Evolutionary conservation across 2,113 vertebrate genomes (phyloP).

Genomic region (Toxostoma redivivum): DNA sequence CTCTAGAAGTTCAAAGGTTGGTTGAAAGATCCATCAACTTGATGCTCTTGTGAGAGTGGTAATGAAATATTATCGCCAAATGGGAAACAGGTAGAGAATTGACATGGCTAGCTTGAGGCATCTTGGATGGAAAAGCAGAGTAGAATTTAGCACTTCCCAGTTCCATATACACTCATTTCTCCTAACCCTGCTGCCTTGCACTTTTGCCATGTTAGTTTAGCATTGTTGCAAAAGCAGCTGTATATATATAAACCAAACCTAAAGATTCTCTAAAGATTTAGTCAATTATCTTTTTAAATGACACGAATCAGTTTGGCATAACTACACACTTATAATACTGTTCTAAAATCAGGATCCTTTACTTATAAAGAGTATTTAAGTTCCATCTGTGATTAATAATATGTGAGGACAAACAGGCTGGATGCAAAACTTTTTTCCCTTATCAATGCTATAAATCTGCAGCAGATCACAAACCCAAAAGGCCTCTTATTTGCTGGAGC

Average conservation of each 20-base stretch:
- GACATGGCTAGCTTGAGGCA: background rate
- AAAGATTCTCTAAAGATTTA: background rate
- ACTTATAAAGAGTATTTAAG: background rate
- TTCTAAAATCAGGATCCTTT: background rate
- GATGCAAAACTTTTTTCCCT: background rate
- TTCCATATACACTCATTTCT: background rate
- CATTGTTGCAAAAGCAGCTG: background rate
- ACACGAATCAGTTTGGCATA: background rate
- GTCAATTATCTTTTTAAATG: background rate
- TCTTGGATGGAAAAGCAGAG: background rate
- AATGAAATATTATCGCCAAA: background rate
- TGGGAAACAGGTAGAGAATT: background rate
- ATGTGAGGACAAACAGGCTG: background rate
- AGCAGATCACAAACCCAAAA: background rate
- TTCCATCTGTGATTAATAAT: constrained; percentile 4
- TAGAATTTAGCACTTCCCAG: background rate
- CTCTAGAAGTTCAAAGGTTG: background rate
- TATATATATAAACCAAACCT: background rate
- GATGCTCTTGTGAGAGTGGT: background rate
- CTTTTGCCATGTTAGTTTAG: background rate
- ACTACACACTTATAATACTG: background rate
- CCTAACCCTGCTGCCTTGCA: background rate
- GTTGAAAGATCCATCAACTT: background rate
- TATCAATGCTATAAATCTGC: background rate
- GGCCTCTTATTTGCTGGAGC: background rate